These are phyloP conservation scores for Crocuta crocuta DNA, from an alignment of 2,113 vertebrate genomes.

Conservation along the genomic window DNA sequence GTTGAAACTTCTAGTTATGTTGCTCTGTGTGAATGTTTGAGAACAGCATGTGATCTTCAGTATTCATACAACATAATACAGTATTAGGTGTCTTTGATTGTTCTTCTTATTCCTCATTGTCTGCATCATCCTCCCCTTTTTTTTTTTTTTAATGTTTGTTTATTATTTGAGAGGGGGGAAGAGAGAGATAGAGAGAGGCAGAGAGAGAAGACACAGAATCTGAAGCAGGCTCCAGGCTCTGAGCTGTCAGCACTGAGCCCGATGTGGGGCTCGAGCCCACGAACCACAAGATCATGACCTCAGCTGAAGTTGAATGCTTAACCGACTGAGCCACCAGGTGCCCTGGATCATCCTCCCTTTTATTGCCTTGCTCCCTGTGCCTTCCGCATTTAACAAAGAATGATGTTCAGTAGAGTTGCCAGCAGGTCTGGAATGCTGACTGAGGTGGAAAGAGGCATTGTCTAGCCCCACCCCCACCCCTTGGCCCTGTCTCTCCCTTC, in stretches of 20 bases:
- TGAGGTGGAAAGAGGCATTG: neutral
- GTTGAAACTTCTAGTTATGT: neutral
- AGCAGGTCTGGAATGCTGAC: neutral
- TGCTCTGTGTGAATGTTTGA: neutral
- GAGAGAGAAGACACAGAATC: no score
- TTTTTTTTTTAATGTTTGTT: neutral
- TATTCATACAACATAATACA: neutral
- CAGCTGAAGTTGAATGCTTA: no score
- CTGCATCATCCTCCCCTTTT: neutral
- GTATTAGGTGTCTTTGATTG: neutral
- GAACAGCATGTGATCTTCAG: neutral
- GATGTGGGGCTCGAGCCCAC: no score
- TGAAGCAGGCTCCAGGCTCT: no score
- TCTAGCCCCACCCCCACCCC: neutral
- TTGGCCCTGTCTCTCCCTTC: neutral
- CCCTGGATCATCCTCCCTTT: neutral
- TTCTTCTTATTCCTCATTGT: neutral
- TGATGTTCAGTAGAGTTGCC: neutral
- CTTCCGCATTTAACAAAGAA: neutral
- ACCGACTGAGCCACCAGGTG: no score
- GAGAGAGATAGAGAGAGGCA: no score
- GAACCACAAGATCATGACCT: no score
- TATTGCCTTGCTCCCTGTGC: neutral
- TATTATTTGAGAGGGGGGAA: no score
- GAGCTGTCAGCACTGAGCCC: no score